A percentile compares a stretch with the other conserved stretches of the same genome.
Evolutionary conservation across 2,888 invertebrate genomes (phyloP).

Genomic region (Entomobrya multifasciata): DNA sequence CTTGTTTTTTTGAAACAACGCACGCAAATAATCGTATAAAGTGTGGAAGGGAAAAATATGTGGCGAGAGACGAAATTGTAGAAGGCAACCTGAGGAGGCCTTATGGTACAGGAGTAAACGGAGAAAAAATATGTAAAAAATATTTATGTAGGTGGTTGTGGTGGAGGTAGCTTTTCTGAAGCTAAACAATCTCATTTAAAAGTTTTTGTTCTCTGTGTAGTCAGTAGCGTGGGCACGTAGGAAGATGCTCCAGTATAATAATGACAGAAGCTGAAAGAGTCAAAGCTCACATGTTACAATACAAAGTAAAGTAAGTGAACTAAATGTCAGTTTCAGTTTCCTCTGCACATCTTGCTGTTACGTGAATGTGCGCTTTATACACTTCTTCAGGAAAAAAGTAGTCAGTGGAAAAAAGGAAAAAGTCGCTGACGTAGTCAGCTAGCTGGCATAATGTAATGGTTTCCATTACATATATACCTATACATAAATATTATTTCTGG

Average conservation of each 20-base stretch:
- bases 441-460: background rate
- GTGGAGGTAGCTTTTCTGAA: too few relatives aligned
- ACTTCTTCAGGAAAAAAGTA: background rate
- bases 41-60: background rate
- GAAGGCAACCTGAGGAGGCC: background rate
- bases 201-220: background rate
- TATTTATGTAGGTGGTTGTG: background rate
- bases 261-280: background rate
- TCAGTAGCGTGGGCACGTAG: background rate
- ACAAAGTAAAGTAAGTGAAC: too few relatives aligned
- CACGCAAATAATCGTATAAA: background rate
- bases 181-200: constrained; percentile 5
- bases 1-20: background rate
- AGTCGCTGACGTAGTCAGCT: constrained; percentile 46
- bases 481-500: too few relatives aligned
- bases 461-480: background rate
- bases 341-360: too few relatives aligned
- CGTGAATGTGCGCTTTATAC: too few relatives aligned
- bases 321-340: too few relatives aligned
- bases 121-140: background rate
- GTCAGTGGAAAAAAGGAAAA: background rate
- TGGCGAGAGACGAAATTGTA: background rate
- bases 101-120: too few relatives aligned
- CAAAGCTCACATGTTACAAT: too few relatives aligned
- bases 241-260: background rate